Conservation (phyloP, 2,113 vertebrate species). For the Labeo catla region DNA sequence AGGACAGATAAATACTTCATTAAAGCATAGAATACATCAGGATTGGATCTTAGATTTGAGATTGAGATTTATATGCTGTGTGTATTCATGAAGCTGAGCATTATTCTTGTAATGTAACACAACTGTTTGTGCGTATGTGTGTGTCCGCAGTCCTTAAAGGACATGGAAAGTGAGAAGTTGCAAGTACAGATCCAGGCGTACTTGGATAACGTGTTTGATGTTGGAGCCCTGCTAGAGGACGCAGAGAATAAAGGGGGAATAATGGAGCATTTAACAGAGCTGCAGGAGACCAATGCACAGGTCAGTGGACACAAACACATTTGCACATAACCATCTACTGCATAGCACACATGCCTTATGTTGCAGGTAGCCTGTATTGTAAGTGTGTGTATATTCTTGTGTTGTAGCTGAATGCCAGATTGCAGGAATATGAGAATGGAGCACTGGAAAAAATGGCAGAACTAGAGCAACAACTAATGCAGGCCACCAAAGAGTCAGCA, state of each 20-base stretch:
- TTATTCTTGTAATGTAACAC: background rate
- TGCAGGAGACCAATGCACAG: slow-evolving; percentile 84
- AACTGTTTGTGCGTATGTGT: slow-evolving; percentile 4
- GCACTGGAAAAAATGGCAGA: slow-evolving; percentile 85
- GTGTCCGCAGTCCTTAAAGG: slow-evolving; percentile 79
- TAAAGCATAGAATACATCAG: background rate
- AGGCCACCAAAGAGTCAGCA: slow-evolving; percentile 87
- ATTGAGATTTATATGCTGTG: background rate
- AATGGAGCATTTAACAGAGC: slow-evolving; percentile 88
- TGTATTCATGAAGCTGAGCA: background rate
- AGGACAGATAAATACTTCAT: background rate
- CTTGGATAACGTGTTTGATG: slow-evolving; percentile 94
- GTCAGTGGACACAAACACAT: slow-evolving; percentile 64
- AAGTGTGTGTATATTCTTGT: slow-evolving; percentile 25
- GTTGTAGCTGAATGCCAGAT: slow-evolving; percentile 80
- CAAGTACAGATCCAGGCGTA: slow-evolving; percentile 98
- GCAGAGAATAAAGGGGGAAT: slow-evolving; percentile 88
- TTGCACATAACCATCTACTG: slow-evolving; percentile 1
- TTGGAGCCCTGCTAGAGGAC: slow-evolving; percentile 92
- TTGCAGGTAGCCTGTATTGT: background rate
- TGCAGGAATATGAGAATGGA: slow-evolving; percentile 85
- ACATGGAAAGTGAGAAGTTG: slow-evolving; percentile 93
- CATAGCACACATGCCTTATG: background rate
- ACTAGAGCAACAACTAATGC: slow-evolving; percentile 92
- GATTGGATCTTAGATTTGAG: background rate